A percentile compares a stretch with the other conserved stretches of the same genome.
These are phyloP conservation scores for Orthonychiurus folsomi DNA, from an alignment of 2,888 invertebrate species.

Conservation along the genomic window DNA sequence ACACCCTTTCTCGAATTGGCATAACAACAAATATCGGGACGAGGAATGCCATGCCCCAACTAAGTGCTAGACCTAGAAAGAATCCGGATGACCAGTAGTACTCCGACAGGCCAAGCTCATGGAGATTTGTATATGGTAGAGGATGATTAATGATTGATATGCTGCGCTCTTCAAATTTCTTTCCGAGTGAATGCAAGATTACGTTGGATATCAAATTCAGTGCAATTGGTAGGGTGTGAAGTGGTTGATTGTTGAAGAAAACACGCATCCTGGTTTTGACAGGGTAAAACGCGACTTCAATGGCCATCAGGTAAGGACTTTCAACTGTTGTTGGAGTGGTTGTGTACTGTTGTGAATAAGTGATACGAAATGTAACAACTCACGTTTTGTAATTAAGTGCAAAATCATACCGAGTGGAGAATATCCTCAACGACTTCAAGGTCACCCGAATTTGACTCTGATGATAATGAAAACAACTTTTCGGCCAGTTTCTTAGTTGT, in stretches of 20 bases:
- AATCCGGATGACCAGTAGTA: neutral
- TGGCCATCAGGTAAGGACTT: neutral
- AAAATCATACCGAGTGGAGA: neutral
- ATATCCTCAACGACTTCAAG: neutral
- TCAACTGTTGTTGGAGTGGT: neutral
- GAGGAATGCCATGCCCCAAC: neutral
- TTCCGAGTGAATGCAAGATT: neutral
- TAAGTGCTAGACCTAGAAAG: neutral
- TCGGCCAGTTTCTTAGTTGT: neutral
- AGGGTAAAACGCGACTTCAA: neutral
- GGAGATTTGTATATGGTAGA: neutral
- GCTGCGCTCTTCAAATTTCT: neutral
- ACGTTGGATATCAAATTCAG: neutral
- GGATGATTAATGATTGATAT: neutral
- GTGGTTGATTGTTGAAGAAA: neutral
- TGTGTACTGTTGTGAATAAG: no score
- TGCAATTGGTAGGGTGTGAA: neutral
- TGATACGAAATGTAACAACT: no score
- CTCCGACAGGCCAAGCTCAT: neutral
- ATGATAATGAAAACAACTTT: neutral
- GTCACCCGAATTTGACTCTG: neutral
- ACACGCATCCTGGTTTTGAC: neutral
- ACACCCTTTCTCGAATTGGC: neutral
- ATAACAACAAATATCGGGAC: neutral
- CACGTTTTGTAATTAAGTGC: no score